phyloP scores from a whole-genome alignment of 2,888 invertebrate species.

The Teinopalpus imperialis region DNA sequence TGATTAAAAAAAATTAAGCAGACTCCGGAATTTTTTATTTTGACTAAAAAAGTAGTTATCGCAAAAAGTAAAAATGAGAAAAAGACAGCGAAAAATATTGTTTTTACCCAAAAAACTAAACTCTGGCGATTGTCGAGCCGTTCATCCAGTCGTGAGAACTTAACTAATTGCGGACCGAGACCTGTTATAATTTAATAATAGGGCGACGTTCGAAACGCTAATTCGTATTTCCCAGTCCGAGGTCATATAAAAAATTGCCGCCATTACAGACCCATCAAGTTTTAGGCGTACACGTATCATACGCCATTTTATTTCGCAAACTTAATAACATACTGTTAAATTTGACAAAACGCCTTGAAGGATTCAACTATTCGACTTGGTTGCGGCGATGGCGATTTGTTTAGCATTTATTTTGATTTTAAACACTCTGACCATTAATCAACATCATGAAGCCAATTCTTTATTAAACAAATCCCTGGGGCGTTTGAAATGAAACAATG shows the following conservation, averaged over 20 bases:
- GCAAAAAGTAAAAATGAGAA: too few relatives aligned
- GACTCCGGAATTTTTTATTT: too few relatives aligned
- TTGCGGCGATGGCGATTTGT: constrained; percentile 28
- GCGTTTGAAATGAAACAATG: constrained; percentile 13
- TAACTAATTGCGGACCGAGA: constrained; percentile 37
- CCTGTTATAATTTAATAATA: constrained; percentile 66
- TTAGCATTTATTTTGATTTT: constrained; percentile 25
- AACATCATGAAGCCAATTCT: constrained; percentile 4
- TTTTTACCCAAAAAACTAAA: constrained; percentile 29
- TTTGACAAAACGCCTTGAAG: constrained; percentile 57
- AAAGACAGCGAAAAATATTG: too few relatives aligned
- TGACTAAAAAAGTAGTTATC: too few relatives aligned
- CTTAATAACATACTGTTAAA: constrained; percentile 52
- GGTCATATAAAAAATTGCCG: constrained; percentile 48
- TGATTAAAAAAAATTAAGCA: too few relatives aligned
- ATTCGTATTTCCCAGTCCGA: constrained; percentile 46
- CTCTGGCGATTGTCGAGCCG: constrained; percentile 42
- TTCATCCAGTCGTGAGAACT: constrained; percentile 49
- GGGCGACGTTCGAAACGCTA: constrained; percentile 57
- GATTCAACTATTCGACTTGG: constrained; percentile 46
- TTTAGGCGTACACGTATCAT: constrained; percentile 33
- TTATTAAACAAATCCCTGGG: constrained; percentile 1
- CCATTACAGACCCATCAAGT: constrained; percentile 55
- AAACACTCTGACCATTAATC: constrained; percentile 16
- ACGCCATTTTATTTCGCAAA: constrained; percentile 43